phyloP scores from a whole-genome alignment of 1,140 invertebrate genomes.

The Drosophila pectinifera region DNA sequence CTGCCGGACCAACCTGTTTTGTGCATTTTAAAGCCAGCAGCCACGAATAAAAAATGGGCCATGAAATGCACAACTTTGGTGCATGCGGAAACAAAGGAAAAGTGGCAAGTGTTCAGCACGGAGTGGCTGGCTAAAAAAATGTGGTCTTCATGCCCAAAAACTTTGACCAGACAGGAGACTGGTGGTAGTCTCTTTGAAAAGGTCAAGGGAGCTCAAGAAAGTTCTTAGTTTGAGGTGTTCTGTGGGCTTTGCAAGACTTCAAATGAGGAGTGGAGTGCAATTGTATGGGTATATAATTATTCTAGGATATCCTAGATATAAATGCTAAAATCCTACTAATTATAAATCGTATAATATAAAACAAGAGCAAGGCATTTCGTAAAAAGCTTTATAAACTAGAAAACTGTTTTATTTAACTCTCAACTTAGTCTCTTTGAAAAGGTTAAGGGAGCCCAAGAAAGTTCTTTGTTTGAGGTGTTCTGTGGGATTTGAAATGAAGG shows the following conservation, averaged over 20 bases:
- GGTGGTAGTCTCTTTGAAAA: not conserved
- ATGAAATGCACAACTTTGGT: slow-evolving; percentile 50
- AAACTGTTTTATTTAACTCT: too few species aligned
- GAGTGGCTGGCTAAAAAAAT: slow-evolving; percentile 16
- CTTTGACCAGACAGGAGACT: slow-evolving; percentile 6
- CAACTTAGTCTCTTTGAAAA: not conserved
- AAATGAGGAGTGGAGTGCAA: not conserved
- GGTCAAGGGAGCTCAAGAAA: slow-evolving; percentile 1
- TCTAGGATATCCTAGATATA: too few species aligned
- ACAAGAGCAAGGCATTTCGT: too few species aligned
- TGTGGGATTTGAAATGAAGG: not conserved
- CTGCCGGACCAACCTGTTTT: slow-evolving; percentile 30
- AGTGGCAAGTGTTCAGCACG: slow-evolving; percentile 6
- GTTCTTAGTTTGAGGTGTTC: not conserved
- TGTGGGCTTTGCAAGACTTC: not conserved
- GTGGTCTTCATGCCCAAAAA: slow-evolving; percentile 6
- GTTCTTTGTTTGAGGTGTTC: not conserved
- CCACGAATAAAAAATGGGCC: slow-evolving; percentile 37
- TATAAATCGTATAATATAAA: too few species aligned
- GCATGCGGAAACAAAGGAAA: slow-evolving; percentile 41
- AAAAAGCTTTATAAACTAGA: too few species aligned
- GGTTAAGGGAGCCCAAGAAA: not conserved
- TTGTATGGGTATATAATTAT: too few species aligned
- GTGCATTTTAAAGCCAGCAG: slow-evolving; percentile 56
- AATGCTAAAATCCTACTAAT: too few species aligned